These are phyloP conservation scores for Pollenia amentaria DNA, from an alignment of 2,888 invertebrate species.

Conservation along the genomic window DNA sequence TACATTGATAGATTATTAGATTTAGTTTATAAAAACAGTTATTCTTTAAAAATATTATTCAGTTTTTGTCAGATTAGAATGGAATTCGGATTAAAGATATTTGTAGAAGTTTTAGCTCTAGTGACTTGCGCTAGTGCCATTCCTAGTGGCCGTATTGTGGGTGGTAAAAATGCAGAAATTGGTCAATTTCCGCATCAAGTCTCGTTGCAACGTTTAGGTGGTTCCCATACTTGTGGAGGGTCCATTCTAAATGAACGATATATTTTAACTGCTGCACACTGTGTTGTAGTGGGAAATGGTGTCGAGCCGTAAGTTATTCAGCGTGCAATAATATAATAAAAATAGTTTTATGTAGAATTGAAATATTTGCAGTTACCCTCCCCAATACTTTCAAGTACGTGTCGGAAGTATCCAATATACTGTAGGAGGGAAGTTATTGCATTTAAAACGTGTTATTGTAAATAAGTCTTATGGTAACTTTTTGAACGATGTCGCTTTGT, in stretches of 20 bases:
- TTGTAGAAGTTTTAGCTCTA: conserved; percentile 43
- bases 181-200: conserved; percentile 83
- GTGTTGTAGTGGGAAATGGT: conserved; percentile 77
- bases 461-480: conserved; percentile 77
- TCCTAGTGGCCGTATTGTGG: conserved; percentile 75
- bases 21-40: conserved; percentile 29
- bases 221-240: conserved; percentile 79
- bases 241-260: conserved; percentile 76
- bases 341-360: background rate
- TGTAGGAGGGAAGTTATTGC: conserved; percentile 78
- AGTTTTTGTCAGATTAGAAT: conserved; percentile 33
- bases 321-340: background rate
- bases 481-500: conserved; percentile 79
- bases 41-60: background rate
- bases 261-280: conserved; percentile 81
- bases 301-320: conserved; percentile 76
- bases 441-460: conserved; percentile 78
- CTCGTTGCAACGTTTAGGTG: conserved; percentile 79
- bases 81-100: conserved; percentile 39
- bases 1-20: conserved; percentile 3
- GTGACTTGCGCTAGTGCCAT: conserved; percentile 30
- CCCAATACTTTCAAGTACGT: conserved; percentile 78
- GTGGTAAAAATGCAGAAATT: conserved; percentile 79
- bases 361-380: conserved; percentile 76
- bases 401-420: conserved; percentile 82